Base-by-base conservation (phyloP, 2,888 invertebrate species). In the Scaptomyza polygonia region DNA sequence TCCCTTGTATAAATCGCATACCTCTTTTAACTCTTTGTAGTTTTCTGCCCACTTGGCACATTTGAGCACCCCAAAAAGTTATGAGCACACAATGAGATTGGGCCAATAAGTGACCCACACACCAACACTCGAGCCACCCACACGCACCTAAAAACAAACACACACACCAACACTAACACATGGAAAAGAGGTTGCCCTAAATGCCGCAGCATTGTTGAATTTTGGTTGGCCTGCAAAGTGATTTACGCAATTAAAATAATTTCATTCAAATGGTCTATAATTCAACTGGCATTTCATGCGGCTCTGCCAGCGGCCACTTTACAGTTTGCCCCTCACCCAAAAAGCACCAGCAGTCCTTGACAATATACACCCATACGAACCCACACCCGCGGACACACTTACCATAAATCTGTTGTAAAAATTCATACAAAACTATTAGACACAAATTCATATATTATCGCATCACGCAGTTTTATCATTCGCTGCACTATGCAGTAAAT, bases 211-310 rank as follows among this genome's bases (percentile, higher is more conserved):
- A 74, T 84, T 81, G 81, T 85, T 87, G 79, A 67, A 79, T 74
- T 85, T 69, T 65, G 82, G 82, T 79, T 75, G 67, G 63, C 68
- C 70, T 70, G 74, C 75, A 88, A 88, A 88, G 86, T 84, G 84
- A 88, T 88, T 88, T 84, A 84, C 88, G 84, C 88, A 84, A 84
- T 84, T 84, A 88, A 84, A 84, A 84, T 84, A 88, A 84, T 84
- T 88, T 84, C 80, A 77, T 80, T 86, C 86, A 86, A 84, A 86
- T 84, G 77, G 75, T 79, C 80, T 79, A 86, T 88, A 84, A 84
- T 84, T 84, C 83, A 86, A 72, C 77, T 86, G 74, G 86, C 74
- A 86, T 87, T 87, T 82, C 68, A 59, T 67, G 70, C 59, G 67
- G 79, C 78, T 61, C 67, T 69, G 78, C 73, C 73, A 58, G 54